Base-by-base conservation (phyloP, 2,888 invertebrate species). In the Drosophila austrosaltans region DNA sequence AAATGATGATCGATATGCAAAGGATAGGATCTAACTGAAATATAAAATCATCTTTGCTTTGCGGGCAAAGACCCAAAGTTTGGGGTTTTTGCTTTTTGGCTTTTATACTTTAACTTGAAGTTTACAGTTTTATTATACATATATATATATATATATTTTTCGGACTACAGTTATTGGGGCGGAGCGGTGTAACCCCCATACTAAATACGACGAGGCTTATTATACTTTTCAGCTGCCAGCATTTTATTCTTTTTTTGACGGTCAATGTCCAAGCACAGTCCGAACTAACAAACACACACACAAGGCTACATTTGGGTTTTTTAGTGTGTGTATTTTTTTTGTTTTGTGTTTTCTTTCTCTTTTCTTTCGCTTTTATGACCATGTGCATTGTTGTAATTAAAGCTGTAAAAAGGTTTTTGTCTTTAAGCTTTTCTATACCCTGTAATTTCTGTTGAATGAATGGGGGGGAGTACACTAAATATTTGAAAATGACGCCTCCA, bases 321-420 rank as follows among this genome's bases (percentile, higher is more conserved):
- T 36, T 69, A 67, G 67, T 67, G 63, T 63, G 54, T 69, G 56
- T 63, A 39, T 53, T 30, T 22, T 59, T 22, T 59, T 30, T 53
- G 36, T 22, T 53, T 53, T 62, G 57, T 54, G 58, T 44, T n/a
- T 63, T 65, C 44, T n/a, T 69, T 40, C 58, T 62, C 56, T 58
- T 60, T 57, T 28, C 53, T 64, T 39, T 56, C 58, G 71, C 68
- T 69, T 73, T 70, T 78, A 76, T 69, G 70, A 53, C 63, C 60
- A 69, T 67, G 65, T 66, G 77, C 72, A 68, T 71, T 76, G 77
- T 71, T 76, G 77, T 81, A 85, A 85, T 82, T 82, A 85, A 82
- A 78, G 79, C 71, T 70, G 74, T 72, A 79, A 48, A 78, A 81
- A 69, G 70, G 72, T 81, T 77, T 72, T 76, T 63, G 69, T 75